Evolutionary conservation across 2,888 invertebrate species (phyloP), one percentile per base, ranked within the genome.

Genomic region (Tridacna gigas): DNA sequence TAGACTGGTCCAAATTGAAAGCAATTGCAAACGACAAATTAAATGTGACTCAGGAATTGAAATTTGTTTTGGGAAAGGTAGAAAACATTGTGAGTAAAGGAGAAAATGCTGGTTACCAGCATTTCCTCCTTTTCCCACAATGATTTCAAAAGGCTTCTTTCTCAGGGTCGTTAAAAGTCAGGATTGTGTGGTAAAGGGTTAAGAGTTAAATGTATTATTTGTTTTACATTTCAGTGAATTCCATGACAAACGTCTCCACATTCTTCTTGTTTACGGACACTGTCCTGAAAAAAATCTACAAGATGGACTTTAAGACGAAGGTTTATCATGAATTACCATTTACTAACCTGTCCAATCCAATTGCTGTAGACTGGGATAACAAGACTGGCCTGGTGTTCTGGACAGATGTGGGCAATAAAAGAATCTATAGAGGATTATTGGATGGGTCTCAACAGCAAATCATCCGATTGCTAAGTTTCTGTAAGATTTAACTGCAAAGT

Each of bases 181-280:
- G 37, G 37, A 37, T 37, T 37, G 37, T 37, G 37, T 37, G 37
- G 37, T 37, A 37, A 37, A 4, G 37, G 37, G 37, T 37, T 37
- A 37, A 37, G 37, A 7, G n/a, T 3, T 22, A 63, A 18, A 63
- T 25, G 26, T 3, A 1, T 25, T 20, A 22, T 25, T 4, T 25
- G 2, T 2, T 51, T 71, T 51, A 18, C 25, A 12, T 71, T 71
- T 5, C 71, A 71, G 71, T 47, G 9, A 71, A 47, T 26, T 51
- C 48, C 71, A n/a, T 51, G 71, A 26, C 5, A 13, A 26, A 48
- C n/a, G 51, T 71, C n/a, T 22, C 22, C 15, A 18, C 71, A 13
- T 71, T 71, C 71, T 48, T 71, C 51, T 26, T 71, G 3, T 71
- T 71, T 25, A 71, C 71, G 22, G 71, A 71, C 26, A 71, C 71